Conservation (phyloP, 2,113 vertebrate genomes). For the Oriolus oriolus region DNA sequence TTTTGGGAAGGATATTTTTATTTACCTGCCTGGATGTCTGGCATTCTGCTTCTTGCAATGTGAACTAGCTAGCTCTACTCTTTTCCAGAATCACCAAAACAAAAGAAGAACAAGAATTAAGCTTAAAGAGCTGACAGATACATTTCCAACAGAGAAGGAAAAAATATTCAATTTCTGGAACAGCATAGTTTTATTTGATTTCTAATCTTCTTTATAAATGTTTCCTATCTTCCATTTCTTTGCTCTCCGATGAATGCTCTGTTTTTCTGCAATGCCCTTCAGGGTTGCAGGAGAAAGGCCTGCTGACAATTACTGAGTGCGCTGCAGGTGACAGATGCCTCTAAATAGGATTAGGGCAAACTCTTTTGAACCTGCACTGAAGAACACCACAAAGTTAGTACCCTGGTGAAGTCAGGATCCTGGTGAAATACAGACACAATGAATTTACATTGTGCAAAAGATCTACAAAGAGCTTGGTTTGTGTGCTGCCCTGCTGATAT, state of each 20-base stretch:
- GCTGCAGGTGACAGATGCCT: neutral
- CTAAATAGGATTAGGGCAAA: neutral
- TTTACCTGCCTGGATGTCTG: neutral
- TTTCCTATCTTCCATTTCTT: neutral
- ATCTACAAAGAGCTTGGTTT: neutral
- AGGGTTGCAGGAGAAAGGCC: neutral
- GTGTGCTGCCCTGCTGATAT: neutral
- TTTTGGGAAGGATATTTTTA: neutral
- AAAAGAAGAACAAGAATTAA: neutral
- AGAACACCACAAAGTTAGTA: neutral
- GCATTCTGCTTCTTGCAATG: neutral
- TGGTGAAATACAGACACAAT: neutral
- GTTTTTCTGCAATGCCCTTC: neutral
- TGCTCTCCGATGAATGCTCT: neutral
- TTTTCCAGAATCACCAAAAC: neutral
- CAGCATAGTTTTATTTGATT: neutral
- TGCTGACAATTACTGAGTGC: neutral
- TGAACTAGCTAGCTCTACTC: neutral
- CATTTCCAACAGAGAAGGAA: neutral
- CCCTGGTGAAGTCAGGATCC: neutral
- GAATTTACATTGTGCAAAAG: neutral
- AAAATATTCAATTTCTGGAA: neutral
- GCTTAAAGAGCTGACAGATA: neutral
- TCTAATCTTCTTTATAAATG: neutral
- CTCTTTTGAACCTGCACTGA: neutral